Conservation (phyloP, 1,140 invertebrate genomes). For the Drosophila nannoptera region DNA sequence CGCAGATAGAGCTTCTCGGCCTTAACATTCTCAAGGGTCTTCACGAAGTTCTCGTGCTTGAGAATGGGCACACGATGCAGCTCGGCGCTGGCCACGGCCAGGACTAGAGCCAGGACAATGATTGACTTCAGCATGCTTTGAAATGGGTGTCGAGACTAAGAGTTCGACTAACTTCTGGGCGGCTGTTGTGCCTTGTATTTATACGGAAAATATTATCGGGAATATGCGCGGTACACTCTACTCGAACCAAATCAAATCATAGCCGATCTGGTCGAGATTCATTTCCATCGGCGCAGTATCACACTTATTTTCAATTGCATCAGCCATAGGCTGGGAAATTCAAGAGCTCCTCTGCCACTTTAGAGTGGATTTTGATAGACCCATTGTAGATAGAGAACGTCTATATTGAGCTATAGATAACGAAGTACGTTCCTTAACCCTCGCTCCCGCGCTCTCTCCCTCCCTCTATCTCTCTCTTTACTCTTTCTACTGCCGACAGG, state of each 20-base stretch:
- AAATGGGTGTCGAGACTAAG: constrained; percentile 36
- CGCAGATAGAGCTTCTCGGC: constrained; percentile 56
- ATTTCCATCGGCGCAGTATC: constrained; percentile 23
- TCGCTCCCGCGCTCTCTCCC: background rate
- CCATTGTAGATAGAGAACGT: background rate
- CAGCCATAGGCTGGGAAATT: background rate
- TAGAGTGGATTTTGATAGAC: background rate
- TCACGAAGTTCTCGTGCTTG: constrained; percentile 65
- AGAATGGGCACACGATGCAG: constrained; percentile 56
- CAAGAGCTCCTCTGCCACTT: background rate
- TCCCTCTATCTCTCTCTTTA: background rate
- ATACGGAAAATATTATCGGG: constrained; percentile 36
- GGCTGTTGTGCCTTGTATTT: constrained; percentile 36
- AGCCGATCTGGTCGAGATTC: constrained; percentile 24
- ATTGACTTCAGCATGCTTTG: constrained; percentile 55
- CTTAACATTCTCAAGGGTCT: constrained; percentile 59
- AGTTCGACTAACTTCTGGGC: constrained; percentile 53
- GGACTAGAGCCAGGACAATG: constrained; percentile 40
- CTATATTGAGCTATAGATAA: background rate
- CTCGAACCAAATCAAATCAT: constrained; percentile 28
- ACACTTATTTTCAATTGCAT: background rate
- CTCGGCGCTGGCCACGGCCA: constrained; percentile 63
- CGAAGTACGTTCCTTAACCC: background rate
- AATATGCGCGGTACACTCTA: constrained; percentile 3
- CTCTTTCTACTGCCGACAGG: no score